Base-by-base conservation (phyloP, 1,140 invertebrate genomes). In the Drosophila burlai region DNA sequence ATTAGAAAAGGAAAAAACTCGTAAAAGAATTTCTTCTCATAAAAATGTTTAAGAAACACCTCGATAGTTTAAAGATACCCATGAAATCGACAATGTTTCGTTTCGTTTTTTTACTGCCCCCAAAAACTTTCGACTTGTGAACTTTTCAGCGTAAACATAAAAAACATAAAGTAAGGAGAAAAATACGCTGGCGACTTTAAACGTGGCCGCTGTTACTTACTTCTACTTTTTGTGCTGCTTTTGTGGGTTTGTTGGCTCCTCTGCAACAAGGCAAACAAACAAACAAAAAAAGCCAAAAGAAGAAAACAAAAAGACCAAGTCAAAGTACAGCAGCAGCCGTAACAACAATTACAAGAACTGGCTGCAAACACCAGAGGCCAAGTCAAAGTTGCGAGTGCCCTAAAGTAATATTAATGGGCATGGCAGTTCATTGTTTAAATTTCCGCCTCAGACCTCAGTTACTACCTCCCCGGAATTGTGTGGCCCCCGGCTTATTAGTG, bases 341-440 rank as follows among this genome's bases (percentile, higher is more conserved):
- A 40, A n/a, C 36, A 42, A 42, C 18, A 57, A 62, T 40, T 54
- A 31, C 13, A 57, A 57, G 8, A 65, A 45, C 21, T 60, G 58
- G 58, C 43, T 36, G 46, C 58, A 80, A 81, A 68, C 49, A 74
- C 59, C 60, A 50, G 66, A 16, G 36, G 73, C 76, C 61, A 78
- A 78, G 75, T 80, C 83, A 87, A 87, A 86, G 83, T 89, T 80
- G 83, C 59, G 75, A 86, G 69, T 85, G 76, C 71, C 76, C 83
- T 69, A 73, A 87, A 87, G 83, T 87, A 87, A 86, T 86, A 86
- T 86, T 87, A 87, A 86, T 87, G 83, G 80, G 76, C 61, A 73
- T 89, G 83, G 83, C 83, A 86, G 83, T 86, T 87, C 76, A 86
- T 89, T 86, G 83, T 87, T 86, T 86, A 86, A 89, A 86, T 83